Evolutionary conservation across 2,888 invertebrate species (phyloP).

Genomic region (Caenorhabditis zanzibari): DNA sequence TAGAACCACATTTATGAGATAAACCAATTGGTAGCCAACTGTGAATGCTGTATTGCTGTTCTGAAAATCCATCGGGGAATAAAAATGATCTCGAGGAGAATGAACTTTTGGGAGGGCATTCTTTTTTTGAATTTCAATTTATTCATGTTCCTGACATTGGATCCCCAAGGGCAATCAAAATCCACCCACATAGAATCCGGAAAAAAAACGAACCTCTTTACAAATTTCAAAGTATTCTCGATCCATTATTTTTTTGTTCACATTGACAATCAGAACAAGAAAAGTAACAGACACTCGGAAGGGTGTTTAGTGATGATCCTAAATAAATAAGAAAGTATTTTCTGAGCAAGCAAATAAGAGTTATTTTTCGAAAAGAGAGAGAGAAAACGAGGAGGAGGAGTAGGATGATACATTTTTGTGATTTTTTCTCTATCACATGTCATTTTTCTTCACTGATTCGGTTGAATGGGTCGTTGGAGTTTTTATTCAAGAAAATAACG

Average conservation of each 20-base stretch:
- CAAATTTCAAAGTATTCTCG: conserved; percentile 20
- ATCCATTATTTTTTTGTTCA: conserved; percentile 34
- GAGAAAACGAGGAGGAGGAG: conserved; percentile 7
- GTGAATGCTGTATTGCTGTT: conserved; percentile 41
- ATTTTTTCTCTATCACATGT: conserved; percentile 19
- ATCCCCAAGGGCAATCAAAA: not conserved
- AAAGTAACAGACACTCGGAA: conserved; percentile 12
- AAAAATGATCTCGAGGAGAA: not conserved
- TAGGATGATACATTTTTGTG: conserved; percentile 26
- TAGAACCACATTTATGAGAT: conserved; percentile 45
- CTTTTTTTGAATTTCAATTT: not conserved
- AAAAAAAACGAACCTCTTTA: conserved; percentile 13
- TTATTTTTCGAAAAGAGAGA: conserved; percentile 17
- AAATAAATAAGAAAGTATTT: conserved; percentile 32
- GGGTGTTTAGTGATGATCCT: conserved; percentile 44
- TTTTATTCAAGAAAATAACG: conserved; percentile 12
- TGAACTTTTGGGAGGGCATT: no score
- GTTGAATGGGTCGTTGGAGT: conserved; percentile 19
- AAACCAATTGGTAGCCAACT: conserved; percentile 43
- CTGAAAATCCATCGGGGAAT: not conserved
- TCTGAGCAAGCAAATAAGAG: conserved; percentile 12
- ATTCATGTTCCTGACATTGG: not conserved
- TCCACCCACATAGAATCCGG: not conserved
- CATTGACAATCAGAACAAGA: conserved; percentile 19
- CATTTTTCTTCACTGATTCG: conserved; percentile 5